Percentiles rank a stretch among this genome's conserved stretches.
phyloP scores from a whole-genome alignment of 2,888 invertebrate genomes.

The Esperia sulphurella region DNA sequence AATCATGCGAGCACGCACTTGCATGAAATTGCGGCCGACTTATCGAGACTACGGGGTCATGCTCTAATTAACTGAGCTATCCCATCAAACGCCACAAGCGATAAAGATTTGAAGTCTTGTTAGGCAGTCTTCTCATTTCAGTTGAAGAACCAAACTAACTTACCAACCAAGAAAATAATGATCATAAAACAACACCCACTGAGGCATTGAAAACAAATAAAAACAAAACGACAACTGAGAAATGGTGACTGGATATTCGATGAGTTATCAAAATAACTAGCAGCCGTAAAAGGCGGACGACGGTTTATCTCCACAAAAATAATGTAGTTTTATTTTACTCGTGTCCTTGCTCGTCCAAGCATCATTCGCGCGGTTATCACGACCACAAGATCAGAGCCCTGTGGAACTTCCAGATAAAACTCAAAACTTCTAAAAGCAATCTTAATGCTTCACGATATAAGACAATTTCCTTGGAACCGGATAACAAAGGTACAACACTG shows the following conservation, averaged over 20 bases:
- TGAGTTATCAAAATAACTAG: slow-evolving; percentile 16
- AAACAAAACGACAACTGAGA: slow-evolving; percentile 7
- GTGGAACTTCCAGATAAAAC: slow-evolving; percentile 47
- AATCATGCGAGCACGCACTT: no score
- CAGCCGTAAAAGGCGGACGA: slow-evolving; percentile 12
- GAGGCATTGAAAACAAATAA: slow-evolving; percentile 10
- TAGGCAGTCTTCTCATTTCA: not conserved
- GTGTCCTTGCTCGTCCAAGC: slow-evolving; percentile 61
- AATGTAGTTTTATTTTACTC: slow-evolving; percentile 59
- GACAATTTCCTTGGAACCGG: slow-evolving; percentile 38
- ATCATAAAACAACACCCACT: slow-evolving; percentile 7
- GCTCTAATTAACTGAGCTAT: no score
- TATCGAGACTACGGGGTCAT: no score
- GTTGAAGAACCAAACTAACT: not conserved
- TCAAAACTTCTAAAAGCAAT: slow-evolving; percentile 35
- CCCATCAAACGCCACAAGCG: not conserved
- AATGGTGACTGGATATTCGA: slow-evolving; percentile 8
- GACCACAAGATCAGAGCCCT: slow-evolving; percentile 61
- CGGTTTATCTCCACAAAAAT: slow-evolving; percentile 15
- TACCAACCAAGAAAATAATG: slow-evolving; percentile 5
- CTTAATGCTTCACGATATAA: slow-evolving; percentile 42
- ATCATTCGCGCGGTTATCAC: slow-evolving; percentile 65
- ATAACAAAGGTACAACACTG: slow-evolving; percentile 47
- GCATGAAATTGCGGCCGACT: no score
- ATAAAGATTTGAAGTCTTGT: not conserved